Evolutionary conservation across 1,140 invertebrate genomes (phyloP).

Genomic region (Mylabris phalerata): DNA sequence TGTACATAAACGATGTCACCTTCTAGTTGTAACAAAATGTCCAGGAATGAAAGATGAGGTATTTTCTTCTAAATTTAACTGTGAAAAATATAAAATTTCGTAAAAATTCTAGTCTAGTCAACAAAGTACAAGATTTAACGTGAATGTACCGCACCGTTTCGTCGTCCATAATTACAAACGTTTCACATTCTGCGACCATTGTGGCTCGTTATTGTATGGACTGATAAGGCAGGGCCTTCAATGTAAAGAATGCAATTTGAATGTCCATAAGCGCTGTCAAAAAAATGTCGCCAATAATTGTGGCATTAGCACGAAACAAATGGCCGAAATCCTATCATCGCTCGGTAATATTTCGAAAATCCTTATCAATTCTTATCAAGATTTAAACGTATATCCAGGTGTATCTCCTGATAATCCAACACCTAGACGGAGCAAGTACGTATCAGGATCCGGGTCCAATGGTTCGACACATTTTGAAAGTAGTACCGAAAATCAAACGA

Average conservation of each 20-base stretch:
- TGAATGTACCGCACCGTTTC: constrained; percentile 96
- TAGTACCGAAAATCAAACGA: constrained; percentile 6
- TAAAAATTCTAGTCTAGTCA: constrained; percentile 42
- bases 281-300: constrained; percentile 99
- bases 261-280: constrained; percentile 97
- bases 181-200: constrained; percentile 99
- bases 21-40: constrained; percentile 88
- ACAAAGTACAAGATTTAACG: constrained; percentile 84
- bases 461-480: constrained; percentile 1
- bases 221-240: constrained; percentile 94
- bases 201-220: constrained; percentile 93
- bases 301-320: constrained; percentile 93
- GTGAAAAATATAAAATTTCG: neutral
- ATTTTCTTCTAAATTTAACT: constrained; percentile 15
- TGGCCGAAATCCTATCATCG: constrained; percentile 85
- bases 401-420: constrained; percentile 81
- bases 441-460: constrained; percentile 21
- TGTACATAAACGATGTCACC: constrained; percentile 95
- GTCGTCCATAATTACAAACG: constrained; percentile 91
- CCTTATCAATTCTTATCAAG: neutral
- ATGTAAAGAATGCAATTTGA: constrained; percentile 95
- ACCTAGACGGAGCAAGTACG: constrained; percentile 55
- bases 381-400: constrained; percentile 11
- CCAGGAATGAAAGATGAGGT: constrained; percentile 92
- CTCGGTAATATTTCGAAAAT: constrained; percentile 44